Base-by-base conservation (phyloP, 2,797 vertebrate genomes). In the Anabas testudineus region DNA sequence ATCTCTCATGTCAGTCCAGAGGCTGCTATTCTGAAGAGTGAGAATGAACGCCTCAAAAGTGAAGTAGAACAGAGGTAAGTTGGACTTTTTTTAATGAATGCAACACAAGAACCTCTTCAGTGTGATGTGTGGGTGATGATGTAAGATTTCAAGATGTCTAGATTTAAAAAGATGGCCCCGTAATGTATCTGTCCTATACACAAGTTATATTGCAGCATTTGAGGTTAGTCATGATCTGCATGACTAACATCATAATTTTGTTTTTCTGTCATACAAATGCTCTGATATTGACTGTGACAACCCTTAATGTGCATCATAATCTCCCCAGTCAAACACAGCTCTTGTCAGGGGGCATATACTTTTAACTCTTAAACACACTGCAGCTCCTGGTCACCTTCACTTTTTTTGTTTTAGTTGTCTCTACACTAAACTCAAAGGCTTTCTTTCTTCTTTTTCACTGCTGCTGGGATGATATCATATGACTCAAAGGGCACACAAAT, bases 41-140 rank as follows among this genome's bases (percentile, higher is more conserved):
- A 99, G 91, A 99, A 98, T 0, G 96, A 97, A 61, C 95, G 93
- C 75, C 91, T 98, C 57, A 99, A 97, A 93, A 93, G 95, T 4
- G 95, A 93, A 2, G 85, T 97, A 74, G 97, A 97, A 5, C 97
- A 97, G 90, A 97, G 97, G 97, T 97, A 63, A 89, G 19, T 21
- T 71, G 62, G 4, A 16, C 48, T 46, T 62, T 18, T n/a, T n/a
- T n/a, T n/a, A n/a, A 59, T 3, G 10, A 22, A 53, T 59, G 51
- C 26, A 22, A 30, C 21, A 26, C 4, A 39, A 42, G 1, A 32
- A 46, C 22, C 8, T 26, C 13, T 26, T 54, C n/a, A 36, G 34
- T 41, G 43, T 6, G 28, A 68, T 2, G 0, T 46, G n/a, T n/a
- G n/a, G n/a, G n/a, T n/a, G n/a, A n/a, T n/a, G n/a, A n/a, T n/a